phyloP scores from a whole-genome alignment of 2,888 invertebrate genomes.

The Frankliniella intonsa region DNA sequence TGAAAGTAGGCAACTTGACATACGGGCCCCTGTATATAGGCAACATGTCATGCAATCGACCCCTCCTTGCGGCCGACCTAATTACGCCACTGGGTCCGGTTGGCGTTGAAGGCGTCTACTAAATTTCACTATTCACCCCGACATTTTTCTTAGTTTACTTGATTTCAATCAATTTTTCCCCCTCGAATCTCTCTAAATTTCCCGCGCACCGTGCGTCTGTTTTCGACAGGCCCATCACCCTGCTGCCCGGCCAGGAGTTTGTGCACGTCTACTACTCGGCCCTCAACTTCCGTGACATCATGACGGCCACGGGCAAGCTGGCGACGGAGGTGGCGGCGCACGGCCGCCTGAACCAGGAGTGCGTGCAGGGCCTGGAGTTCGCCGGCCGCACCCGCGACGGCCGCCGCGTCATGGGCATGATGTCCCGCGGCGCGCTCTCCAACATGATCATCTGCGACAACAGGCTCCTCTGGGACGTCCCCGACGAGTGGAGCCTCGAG shows the following conservation, averaged over 20 bases:
- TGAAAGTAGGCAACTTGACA: too few relatives aligned
- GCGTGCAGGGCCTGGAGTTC: conserved; percentile 57
- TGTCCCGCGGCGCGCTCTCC: conserved; percentile 49
- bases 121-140: not conserved
- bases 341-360: conserved; percentile 56
- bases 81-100: too few relatives aligned
- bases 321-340: conserved; percentile 73
- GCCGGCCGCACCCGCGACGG: conserved; percentile 47
- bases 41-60: too few relatives aligned
- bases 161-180: not conserved
- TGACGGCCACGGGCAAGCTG: conserved; percentile 88
- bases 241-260: conserved; percentile 39
- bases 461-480: conserved; percentile 53
- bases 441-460: conserved; percentile 51
- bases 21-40: too few relatives aligned
- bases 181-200: not conserved
- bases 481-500: conserved; percentile 56
- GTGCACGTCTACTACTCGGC: conserved; percentile 67
- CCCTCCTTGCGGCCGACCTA: too few relatives aligned
- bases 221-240: not conserved
- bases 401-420: conserved; percentile 49
- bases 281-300: conserved; percentile 90
- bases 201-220: too few relatives aligned
- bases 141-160: too few relatives aligned
- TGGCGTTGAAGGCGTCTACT: too few relatives aligned